These are phyloP conservation scores for Trichoplusia ni DNA, from an alignment of 1,140 invertebrate species.

Conservation along the genomic window DNA sequence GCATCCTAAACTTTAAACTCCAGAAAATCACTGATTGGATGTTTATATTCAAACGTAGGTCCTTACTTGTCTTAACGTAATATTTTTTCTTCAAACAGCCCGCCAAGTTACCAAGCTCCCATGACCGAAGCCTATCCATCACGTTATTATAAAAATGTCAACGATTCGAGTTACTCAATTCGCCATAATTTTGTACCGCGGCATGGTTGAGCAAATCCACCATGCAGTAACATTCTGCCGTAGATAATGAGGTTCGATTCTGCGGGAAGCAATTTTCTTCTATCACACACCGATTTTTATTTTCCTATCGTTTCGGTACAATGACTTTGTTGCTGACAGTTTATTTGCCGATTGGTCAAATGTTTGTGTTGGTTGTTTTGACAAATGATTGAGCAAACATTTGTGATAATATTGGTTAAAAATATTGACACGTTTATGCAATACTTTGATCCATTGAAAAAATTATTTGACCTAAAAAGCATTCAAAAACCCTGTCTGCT, in stretches of 20 bases:
- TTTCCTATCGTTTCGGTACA: slow-evolving; percentile 19
- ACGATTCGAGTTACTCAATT: slow-evolving; percentile 47
- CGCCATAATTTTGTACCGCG: slow-evolving; percentile 43
- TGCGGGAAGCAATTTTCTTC: slow-evolving; percentile 49
- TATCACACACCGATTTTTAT: slow-evolving; percentile 39
- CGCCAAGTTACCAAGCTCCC: slow-evolving; percentile 2
- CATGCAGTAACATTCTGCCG: slow-evolving; percentile 39
- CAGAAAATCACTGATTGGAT: no score
- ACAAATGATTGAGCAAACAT: slow-evolving; percentile 31
- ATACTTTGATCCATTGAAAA: no score
- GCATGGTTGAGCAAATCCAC: slow-evolving; percentile 38
- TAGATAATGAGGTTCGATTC: slow-evolving; percentile 50
- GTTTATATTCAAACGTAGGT: no score
- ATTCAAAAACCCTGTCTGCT: no score
- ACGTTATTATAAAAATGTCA: slow-evolving; percentile 19
- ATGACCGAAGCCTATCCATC: slow-evolving; percentile 9
- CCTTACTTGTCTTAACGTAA: no score
- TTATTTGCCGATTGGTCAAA: not conserved
- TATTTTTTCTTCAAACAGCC: no score
- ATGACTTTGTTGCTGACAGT: slow-evolving; percentile 14
- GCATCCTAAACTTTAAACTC: no score
- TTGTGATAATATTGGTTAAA: slow-evolving; percentile 15
- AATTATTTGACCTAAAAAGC: no score
- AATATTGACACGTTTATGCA: slow-evolving; percentile 1
- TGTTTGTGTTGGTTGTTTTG: slow-evolving; percentile 18